phyloP scores from a whole-genome alignment of 1,140 invertebrate genomes.

The Limonius californicus region DNA sequence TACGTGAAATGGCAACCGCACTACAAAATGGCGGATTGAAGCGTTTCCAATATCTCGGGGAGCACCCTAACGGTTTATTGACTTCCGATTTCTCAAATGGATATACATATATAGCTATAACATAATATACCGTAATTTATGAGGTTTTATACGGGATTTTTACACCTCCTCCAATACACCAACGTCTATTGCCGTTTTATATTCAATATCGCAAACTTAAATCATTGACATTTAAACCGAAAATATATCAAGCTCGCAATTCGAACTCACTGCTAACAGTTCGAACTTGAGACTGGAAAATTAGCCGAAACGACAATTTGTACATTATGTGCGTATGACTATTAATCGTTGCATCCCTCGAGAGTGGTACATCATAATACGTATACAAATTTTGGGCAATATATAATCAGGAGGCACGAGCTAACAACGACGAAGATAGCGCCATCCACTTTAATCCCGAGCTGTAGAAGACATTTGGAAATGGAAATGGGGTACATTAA shows the following conservation, averaged over 20 bases:
- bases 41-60: constrained; percentile 15
- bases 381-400: constrained; percentile 12
- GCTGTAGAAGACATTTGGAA: constrained; percentile 4
- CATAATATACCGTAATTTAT: not conserved
- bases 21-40: constrained; percentile 19
- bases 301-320: not conserved
- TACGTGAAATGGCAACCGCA: constrained; percentile 28
- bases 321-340: not conserved
- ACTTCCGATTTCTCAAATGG: constrained; percentile 20
- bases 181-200: not conserved
- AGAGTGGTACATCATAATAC: constrained; percentile 3
- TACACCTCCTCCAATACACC: not conserved
- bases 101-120: not conserved
- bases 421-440: constrained; percentile 3
- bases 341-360: constrained; percentile 3
- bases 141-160: not conserved
- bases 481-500: constrained; percentile 5
- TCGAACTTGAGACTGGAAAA: not conserved
- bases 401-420: constrained; percentile 9
- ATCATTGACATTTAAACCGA: no score
- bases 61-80: constrained; percentile 15
- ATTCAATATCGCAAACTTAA: constrained; percentile 4
- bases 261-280: no score
- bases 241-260: no score
- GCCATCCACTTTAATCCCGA: not conserved